Evolutionary conservation across 2,888 invertebrate genomes (phyloP), one percentile per base, ranked within the genome.

Genomic region (Andrena bicolor): DNA sequence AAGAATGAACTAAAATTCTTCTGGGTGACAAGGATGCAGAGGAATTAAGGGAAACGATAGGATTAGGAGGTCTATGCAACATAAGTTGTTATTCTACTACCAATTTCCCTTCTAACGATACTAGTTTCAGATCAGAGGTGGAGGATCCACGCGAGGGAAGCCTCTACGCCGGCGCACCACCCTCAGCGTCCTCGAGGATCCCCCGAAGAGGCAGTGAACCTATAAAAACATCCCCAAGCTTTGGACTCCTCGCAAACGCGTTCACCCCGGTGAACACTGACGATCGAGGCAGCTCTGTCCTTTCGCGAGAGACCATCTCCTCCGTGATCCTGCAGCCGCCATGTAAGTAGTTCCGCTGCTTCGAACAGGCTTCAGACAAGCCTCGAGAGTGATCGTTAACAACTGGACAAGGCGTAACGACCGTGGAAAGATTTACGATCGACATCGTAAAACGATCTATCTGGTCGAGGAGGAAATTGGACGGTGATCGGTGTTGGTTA

Each of bases 141-240:
- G 41, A 64, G 28, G 2, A 51, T 26, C 56, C 51, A n/a, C n/a
- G 49, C 7, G 2, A 7, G 2, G 26, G 7, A 16, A 32, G 13
- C 26, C n/a, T 53, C n/a, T 10, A 53, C 72, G 72, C 32, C 32
- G 66, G 48, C 65, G 51, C 35, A 1, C 16, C 13, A 13, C 41
- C 56, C 56, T 56, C 56, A 23, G 23, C 32, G 48, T 32, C 32
- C 51, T 20, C 35, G 58, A 6, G 41, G 68, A 53, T 71, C 56
- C 32, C 8, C 35, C 70, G 71, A 65, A 82, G 74, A 74, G 80
- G 74, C 58, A n/a, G 49, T 7, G 51, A 76, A 60, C 74, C 69
- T 88, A 88, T 88, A 88, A 88, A 86, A 88, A 58, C 32, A 28
- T 10, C 58, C 41, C 26, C 20, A n/a, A 16, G 30, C 16, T 20